Evolutionary conservation across 1,140 invertebrate genomes (phyloP).

Genomic region (Adelges cooleyi): DNA sequence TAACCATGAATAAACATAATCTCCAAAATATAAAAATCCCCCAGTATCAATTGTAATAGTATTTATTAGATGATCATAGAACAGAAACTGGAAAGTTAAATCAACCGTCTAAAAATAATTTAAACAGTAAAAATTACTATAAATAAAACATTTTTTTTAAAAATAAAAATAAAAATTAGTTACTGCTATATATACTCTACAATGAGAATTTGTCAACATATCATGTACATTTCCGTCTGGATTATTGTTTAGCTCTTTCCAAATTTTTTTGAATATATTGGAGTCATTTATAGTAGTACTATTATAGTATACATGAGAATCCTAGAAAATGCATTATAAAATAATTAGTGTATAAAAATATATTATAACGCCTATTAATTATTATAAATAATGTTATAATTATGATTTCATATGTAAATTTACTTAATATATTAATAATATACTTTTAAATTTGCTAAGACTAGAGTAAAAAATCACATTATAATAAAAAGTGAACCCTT

Average conservation of each 20-base stretch:
- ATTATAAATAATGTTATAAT: too few species aligned
- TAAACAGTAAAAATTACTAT: not conserved
- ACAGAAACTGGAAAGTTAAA: slow-evolving; percentile 80
- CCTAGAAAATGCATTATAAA: slow-evolving; percentile 40
- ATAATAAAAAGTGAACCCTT: too few species aligned
- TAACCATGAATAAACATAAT: slow-evolving; percentile 92
- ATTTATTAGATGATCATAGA: slow-evolving; percentile 81
- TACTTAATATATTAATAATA: too few species aligned
- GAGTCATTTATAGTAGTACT: slow-evolving; percentile 52
- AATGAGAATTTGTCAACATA: slow-evolving; percentile 72
- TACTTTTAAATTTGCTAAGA: too few species aligned
- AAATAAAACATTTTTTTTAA: not conserved
- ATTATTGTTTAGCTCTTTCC: slow-evolving; percentile 56
- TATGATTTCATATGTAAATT: too few species aligned
- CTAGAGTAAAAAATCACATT: too few species aligned
- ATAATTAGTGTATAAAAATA: too few species aligned
- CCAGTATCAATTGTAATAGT: slow-evolving; percentile 97
- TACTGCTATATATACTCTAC: slow-evolving; percentile 76
- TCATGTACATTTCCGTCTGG: slow-evolving; percentile 49
- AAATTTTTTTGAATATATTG: slow-evolving; percentile 48
- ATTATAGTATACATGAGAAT: slow-evolving; percentile 66
- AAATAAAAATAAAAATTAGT: slow-evolving; percentile 32
- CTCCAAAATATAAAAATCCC: slow-evolving; percentile 91
- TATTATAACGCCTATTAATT: too few species aligned
- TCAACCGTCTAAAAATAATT: slow-evolving; percentile 65